Percentiles rank a stretch among this genome's conserved stretches.
These are phyloP conservation scores for Zaprionus africanus DNA, from an alignment of 1,140 invertebrate species.

Conservation along the genomic window DNA sequence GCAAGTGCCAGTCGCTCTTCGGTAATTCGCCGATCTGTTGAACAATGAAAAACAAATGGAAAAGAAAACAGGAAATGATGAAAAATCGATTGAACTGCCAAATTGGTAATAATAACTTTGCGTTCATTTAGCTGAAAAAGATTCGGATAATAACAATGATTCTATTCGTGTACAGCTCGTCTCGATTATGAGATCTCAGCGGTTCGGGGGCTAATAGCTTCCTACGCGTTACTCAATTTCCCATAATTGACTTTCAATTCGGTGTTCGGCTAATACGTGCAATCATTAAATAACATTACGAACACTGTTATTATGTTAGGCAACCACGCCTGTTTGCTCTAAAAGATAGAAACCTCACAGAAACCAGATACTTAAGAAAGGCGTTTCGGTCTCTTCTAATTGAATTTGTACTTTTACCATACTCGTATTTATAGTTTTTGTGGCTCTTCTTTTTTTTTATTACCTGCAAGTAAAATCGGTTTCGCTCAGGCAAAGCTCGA, in stretches of 20 bases:
- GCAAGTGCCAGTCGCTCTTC: conserved; percentile 92
- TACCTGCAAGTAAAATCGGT: conserved; percentile 95
- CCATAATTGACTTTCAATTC: conserved; percentile 8
- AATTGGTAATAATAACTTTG: conserved; percentile 10
- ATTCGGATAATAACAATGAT: conserved; percentile 2
- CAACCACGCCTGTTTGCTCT: conserved; percentile 2
- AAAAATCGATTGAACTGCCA: conserved; percentile 2
- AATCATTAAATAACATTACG: conserved; percentile 9
- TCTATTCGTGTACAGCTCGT: neutral
- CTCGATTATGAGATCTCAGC: neutral
- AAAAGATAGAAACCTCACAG: neutral
- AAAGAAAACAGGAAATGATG: conserved; percentile 1
- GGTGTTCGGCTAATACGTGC: conserved; percentile 8
- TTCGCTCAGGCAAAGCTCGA: conserved; percentile 94
- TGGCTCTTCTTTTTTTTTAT: conserved; percentile 74
- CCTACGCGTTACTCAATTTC: conserved; percentile 3
- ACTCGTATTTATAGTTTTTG: neutral
- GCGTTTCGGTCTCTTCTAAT: neutral
- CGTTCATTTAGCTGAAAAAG: conserved; percentile 5
- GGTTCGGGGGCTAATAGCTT: conserved; percentile 3
- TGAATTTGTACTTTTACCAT: neutral
- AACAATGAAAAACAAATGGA: conserved; percentile 8
- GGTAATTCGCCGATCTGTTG: conserved; percentile 94
- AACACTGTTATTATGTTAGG: neutral
- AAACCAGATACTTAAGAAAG: neutral